Evolutionary conservation across 2,888 invertebrate species (phyloP), one percentile per base, ranked within the genome.

Genomic region (Lithophane semibrunnea): DNA sequence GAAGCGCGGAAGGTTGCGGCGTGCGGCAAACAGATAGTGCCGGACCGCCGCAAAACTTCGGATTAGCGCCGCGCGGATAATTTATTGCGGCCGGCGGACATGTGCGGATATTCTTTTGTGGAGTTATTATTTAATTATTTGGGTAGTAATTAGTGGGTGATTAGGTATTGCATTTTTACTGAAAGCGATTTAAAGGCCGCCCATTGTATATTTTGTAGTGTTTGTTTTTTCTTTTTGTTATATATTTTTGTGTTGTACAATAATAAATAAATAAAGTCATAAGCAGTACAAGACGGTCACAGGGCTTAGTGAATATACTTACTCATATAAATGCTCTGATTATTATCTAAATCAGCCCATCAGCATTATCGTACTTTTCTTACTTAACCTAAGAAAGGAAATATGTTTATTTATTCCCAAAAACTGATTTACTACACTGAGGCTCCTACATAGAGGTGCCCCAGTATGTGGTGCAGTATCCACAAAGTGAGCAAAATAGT

Each of bases 1-100:
- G 95, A 95, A 92, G 95, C 93, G 95, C 92, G 93, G 94, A 96
- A 96, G 96, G 96, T 95, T 93, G 93, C 93, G 91, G 95, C 91
- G 94, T 96, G 96, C 94, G 92, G 91, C 90, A 90, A 93, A 91
- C 95, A 95, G 96, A 96, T 96, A 96, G 96, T 95, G 94, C 81
- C 88, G 92, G 88, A 89, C 92, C 93, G 90, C 91, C 90, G 92
- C 92, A 92, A 91, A 92, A 93, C 93, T 91, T 90, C 90, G 95
- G 95, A 94, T 95, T 94, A 95, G 75, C 82, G 78, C 87, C 85
- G 80, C 75, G 75, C 80, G 79, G 85, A 88, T 93, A 92, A 95
- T 96, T 95, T 96, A 96, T 93, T 88, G 91, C 93, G 85, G 90
- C 83, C 42, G 54, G 49, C 76, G 73, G 85, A 85, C 84, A 83